Evolutionary conservation across 2,113 vertebrate genomes (phyloP), one percentile per base, ranked within the genome.

Genomic region (Erinaceus europaeus): DNA sequence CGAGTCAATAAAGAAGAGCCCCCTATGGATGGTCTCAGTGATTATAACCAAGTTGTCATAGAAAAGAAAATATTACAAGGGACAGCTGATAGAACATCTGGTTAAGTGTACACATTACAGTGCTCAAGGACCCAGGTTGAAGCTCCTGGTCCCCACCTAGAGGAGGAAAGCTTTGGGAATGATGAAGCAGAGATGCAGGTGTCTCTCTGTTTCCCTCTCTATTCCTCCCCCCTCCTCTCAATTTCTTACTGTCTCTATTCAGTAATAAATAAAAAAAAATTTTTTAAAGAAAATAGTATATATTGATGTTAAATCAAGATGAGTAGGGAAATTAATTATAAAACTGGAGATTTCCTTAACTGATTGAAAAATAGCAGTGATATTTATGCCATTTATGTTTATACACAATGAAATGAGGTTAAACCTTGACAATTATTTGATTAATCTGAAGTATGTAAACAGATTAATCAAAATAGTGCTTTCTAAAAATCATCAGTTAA

Each of bases 401-500:
- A 83, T 59, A 64, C 38, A 76, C 55, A 78, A 74, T 59, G n/a
- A 61, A 88, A 71, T 80, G 52, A 88, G n/a, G 71, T 85, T 61
- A 71, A 42, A 65, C 48, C 72, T 36, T 72, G 29, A 57, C 40
- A 76, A 69, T 88, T 85, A 89, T 62, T 88, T 85, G n/a, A 90
- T 92, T 90, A 94, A 88, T 84, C 76, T 77, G 77, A 88, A 74
- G 46, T 68, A 83, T 68, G 50, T 20, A 79, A 88, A 86, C 53
- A 90, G 55, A 86, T 69, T 75, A 86, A 83, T 79, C 50, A 86
- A 86, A 91, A 61, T 57, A 78, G 65, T 79, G 36, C 29, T 42
- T 82, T 90, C 53, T 93, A n/a, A 57, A 90, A 78, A 68, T 62
- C 53, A 92, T 32, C 65, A 79, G 11, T 81, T 69, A 52, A 32